Evolutionary conservation across 64 coral and sea anemone genomes (phyloP).

Genomic region (Catalaphyllia jardinei): DNA sequence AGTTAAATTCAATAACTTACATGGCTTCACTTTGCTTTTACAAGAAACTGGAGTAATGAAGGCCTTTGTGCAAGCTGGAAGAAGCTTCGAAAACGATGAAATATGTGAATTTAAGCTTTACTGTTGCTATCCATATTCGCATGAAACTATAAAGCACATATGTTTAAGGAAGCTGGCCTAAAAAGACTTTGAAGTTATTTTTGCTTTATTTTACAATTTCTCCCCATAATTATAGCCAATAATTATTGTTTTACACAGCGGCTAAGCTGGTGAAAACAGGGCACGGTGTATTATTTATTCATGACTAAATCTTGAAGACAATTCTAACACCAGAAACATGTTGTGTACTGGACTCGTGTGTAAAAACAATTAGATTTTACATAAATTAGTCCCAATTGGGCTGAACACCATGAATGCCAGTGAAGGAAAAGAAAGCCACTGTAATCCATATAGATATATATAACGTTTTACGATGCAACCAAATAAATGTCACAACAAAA

Average conservation of each 20-base stretch:
- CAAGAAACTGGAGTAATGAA: background rate
- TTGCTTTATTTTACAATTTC: background rate
- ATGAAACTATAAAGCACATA: conserved; percentile 34
- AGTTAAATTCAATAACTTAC: background rate
- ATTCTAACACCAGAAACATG: background rate
- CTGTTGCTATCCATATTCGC: conserved; percentile 15
- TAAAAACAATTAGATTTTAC: conserved; percentile 36
- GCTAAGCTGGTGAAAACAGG: background rate
- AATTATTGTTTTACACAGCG: conserved; percentile 16
- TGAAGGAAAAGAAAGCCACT: background rate
- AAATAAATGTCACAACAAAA: background rate
- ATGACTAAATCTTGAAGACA: background rate
- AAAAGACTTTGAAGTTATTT: background rate
- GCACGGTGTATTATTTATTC: conserved; percentile 33
- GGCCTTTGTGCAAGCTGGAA: conserved; percentile 18
- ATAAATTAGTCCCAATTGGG: background rate
- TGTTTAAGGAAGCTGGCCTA: background rate
- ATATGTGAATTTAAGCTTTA: conserved; percentile 3
- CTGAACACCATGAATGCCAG: background rate
- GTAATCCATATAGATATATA: background rate
- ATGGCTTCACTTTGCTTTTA: conserved; percentile 8
- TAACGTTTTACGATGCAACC: background rate
- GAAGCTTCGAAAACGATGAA: background rate
- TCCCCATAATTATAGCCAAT: background rate
- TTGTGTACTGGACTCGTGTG: conserved; percentile 9